Percentiles rank a stretch among this genome's conserved stretches.
These are phyloP conservation scores for Ailuropoda melanoleuca DNA, from an alignment of 2,113 vertebrate genomes.

Conservation along the genomic window DNA sequence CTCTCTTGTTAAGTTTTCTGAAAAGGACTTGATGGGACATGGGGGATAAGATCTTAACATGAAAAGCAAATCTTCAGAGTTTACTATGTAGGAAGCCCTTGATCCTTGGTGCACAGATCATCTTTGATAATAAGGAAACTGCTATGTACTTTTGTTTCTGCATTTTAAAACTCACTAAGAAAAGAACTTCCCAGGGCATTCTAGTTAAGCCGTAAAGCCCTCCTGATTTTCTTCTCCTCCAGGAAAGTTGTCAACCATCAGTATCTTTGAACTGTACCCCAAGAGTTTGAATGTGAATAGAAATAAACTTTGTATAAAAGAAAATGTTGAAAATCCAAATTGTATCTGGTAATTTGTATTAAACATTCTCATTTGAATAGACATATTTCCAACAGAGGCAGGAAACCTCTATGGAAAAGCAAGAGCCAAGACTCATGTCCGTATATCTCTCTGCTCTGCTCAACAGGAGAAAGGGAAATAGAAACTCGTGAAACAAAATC, in stretches of 20 bases:
- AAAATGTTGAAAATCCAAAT: conserved; percentile 15
- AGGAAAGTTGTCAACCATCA: not conserved
- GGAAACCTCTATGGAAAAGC: not conserved
- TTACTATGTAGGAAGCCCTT: not conserved
- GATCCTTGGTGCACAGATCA: not conserved
- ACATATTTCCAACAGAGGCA: not conserved
- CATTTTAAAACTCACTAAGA: not conserved
- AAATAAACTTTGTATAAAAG: not conserved
- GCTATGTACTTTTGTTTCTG: not conserved
- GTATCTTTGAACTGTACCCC: not conserved
- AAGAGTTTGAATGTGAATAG: not conserved
- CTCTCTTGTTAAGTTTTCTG: not conserved
- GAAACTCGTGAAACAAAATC: not conserved
- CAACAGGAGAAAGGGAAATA: not conserved
- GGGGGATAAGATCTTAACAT: not conserved
- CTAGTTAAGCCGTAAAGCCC: not conserved
- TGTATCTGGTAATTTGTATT: not conserved
- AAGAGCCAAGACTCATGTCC: not conserved
- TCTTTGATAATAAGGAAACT: not conserved
- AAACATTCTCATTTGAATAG: not conserved
- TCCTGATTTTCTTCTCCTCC: not conserved
- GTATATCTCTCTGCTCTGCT: not conserved
- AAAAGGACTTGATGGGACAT: not conserved
- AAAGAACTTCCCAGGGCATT: not conserved
- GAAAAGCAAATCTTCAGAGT: not conserved